phyloP scores from a whole-genome alignment of 1,140 invertebrate genomes.

The Parapsyche elsis region DNA sequence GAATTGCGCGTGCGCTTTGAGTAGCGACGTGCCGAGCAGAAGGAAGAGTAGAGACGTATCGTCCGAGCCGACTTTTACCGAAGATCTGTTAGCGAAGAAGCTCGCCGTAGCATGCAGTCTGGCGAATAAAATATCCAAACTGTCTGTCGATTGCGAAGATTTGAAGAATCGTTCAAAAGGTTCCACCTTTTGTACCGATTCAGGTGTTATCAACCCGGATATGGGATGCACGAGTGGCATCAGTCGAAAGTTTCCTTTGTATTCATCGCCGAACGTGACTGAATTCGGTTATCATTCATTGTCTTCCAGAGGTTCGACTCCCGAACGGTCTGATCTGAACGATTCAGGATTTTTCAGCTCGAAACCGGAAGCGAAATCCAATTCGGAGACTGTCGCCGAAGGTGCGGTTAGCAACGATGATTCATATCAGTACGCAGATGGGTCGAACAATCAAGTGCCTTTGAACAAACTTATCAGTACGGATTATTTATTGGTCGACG shows the following conservation, averaged over 20 bases:
- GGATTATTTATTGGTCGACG: conserved; percentile 69
- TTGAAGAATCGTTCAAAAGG: conserved; percentile 49
- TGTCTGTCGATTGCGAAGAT: background rate
- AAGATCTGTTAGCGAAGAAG: conserved; percentile 58
- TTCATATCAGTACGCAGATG: conserved; percentile 38
- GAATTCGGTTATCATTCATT: conserved; percentile 55
- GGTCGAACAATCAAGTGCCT: conserved; percentile 42
- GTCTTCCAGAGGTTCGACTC: conserved; percentile 51
- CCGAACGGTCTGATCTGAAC: conserved; percentile 50
- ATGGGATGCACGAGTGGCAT: conserved; percentile 57
- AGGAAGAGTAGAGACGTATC: conserved; percentile 61
- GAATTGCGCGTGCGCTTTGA: conserved; percentile 66
- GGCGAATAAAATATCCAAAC: conserved; percentile 23
- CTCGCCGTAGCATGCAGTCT: conserved; percentile 43
- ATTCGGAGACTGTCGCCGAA: conserved; percentile 45
- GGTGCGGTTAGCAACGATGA: conserved; percentile 21
- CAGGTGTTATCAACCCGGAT: conserved; percentile 59
- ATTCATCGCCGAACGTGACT: conserved; percentile 55
- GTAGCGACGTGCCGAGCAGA: conserved; percentile 57
- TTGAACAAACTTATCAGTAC: conserved; percentile 40
- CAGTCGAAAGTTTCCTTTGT: conserved; percentile 58
- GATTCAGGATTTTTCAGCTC: conserved; percentile 47
- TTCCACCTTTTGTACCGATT: conserved; percentile 57
- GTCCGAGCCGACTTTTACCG: conserved; percentile 58
- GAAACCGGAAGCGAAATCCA: background rate